Base-by-base conservation (phyloP, 2,888 invertebrate genomes). In the Hybos culiciformis region DNA sequence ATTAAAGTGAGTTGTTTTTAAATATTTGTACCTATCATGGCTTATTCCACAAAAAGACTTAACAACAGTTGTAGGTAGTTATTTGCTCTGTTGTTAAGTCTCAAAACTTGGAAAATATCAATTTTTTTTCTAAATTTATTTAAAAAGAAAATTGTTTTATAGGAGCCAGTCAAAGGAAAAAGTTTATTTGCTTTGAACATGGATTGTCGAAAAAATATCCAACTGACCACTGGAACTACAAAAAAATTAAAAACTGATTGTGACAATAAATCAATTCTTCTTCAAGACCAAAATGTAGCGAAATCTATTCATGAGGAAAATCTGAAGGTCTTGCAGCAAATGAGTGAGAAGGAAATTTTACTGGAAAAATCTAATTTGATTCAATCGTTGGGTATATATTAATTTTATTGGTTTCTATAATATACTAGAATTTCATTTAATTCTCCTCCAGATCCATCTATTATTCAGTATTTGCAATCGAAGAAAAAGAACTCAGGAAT, bases 331-430 rank as follows among this genome's bases (percentile, higher is more conserved):
- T 58, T 93, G 11, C 68, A 69, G 32, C 63, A 72, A 56, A 81
- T 92, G 83, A 72, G 75, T 2, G 69, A 75, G 50, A 70, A 76
- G 41, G 84, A 91, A 54, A 88, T 92, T 52, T 53, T 83, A 14
- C 71, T 73, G 41, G 88, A 90, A 60, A 75, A 77, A 49, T 66
- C 76, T 48, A 78, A 79, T 54, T 63, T 93, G 18, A 54, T 87
- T 9, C 59, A 70, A 18, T 56, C 63, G 1, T 47, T 64, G 21
- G 63, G 66, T 65, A 18, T 36, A 31, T 44, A 11, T 21, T 31
- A 24, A 18, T n/a, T n/a, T n/a, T n/a, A n/a, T n/a, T n/a, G 8
- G 8, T n/a, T 36, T 7, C 8, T 2, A 33, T 24, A 21, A 11
- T 29, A 41, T n/a, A 26, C 11, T 37, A 14, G 31, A 23, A 14